Evolutionary conservation across 2,888 invertebrate genomes (phyloP), one percentile per base, ranked within the genome.

Genomic region (Dendrolimus pini): DNA sequence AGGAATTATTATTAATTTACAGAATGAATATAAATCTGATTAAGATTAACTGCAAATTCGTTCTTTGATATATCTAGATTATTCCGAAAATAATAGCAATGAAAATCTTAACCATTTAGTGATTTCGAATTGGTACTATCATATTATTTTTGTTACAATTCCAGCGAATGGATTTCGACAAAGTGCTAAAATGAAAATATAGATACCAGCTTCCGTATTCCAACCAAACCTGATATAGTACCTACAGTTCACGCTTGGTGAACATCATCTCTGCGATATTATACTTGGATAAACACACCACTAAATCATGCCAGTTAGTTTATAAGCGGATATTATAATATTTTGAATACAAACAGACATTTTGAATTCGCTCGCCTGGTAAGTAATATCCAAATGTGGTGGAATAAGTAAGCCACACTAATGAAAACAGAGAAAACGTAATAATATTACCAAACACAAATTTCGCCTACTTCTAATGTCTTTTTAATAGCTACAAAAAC

Each of bases 401-500:
- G 30, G 30, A 30, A 30, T 30, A 30, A 30, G 30, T 30, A 30
- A 30, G 30, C 30, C 6, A 30, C 30, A 6, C 30, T 47, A 47
- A 47, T 47, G 47, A 10, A 47, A 47, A 47, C 47, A 47, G 47
- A 47, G 12, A 1, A 47, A 9, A 3, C 9, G 47, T 47, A 47
- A 47, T 12, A 47, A 30, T 30, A 6, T 30, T 30, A 6, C 30
- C 30, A 30, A 47, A 8, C 47, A 47, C 30, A 47, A 47, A 12
- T 47, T 47, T 47, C 30, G 30, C 30, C 30, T 47, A 47, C 47
- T 47, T 69, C 72, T 76, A 76, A 76, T 76, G 77, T 72, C 56
- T 70, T 75, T 75, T 76, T 76, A 74, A 76, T 76, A 72, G 69
- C 71, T 61, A 61, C 65, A 64, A 70, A 63, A 60, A 71, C 65